Percentiles rank a stretch among this genome's conserved stretches.
Evolutionary conservation across 2,113 vertebrate species (phyloP).

Genomic region (Alectura lathami): DNA sequence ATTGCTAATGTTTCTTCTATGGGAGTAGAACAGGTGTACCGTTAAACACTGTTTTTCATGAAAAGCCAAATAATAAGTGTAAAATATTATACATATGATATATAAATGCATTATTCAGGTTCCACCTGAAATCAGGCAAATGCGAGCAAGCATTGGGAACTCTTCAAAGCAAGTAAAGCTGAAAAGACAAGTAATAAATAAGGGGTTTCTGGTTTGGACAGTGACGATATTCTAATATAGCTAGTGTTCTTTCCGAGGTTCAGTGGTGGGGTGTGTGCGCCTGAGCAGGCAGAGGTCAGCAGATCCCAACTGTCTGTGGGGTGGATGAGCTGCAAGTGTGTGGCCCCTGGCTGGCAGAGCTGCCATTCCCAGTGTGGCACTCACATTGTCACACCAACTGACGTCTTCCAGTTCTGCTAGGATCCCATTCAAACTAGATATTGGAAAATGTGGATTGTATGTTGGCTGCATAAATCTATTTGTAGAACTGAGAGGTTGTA

Average conservation of each 20-base stretch:
- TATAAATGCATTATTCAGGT: neutral
- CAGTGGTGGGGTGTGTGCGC: too few species aligned
- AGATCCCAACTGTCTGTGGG: neutral
- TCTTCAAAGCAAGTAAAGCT: neutral
- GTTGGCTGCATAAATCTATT: neutral
- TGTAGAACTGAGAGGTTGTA: neutral
- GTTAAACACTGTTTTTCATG: neutral
- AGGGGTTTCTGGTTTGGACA: neutral
- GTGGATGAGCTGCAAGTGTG: neutral
- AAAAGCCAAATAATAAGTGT: neutral
- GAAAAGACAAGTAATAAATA: neutral
- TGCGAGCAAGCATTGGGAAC: neutral
- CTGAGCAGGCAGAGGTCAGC: neutral
- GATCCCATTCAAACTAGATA: neutral
- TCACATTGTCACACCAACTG: neutral
- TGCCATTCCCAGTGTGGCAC: neutral
- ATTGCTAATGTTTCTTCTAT: constrained; percentile 26
- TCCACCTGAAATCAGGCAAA: neutral
- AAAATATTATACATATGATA: neutral
- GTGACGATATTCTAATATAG: neutral
- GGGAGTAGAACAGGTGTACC: neutral
- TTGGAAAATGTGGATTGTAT: neutral
- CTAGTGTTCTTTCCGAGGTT: neutral
- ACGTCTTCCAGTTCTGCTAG: neutral
- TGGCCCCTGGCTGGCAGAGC: neutral